Base-by-base conservation (phyloP, 2,113 vertebrate genomes). In the Tiliqua scincoides region DNA sequence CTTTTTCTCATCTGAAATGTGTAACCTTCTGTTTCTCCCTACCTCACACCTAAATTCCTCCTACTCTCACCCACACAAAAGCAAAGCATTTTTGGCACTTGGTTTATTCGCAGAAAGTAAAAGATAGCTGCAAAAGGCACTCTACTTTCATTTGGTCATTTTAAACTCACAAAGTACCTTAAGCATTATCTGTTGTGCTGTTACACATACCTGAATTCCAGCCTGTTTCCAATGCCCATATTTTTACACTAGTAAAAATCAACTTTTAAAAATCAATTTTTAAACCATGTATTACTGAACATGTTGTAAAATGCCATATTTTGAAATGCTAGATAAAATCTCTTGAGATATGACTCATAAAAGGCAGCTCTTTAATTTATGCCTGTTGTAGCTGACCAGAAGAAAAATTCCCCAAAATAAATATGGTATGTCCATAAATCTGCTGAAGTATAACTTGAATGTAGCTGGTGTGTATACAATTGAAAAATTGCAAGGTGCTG, bases 251-350 rank as follows among this genome's bases (percentile, higher is more conserved):
- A 21, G 72, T 85, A 79, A 87, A 94, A 94, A 92, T 73, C 63
- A 86, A 25, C 52, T 89, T 92, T 91, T 59, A n/a, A n/a, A n/a
- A n/a, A n/a, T n/a, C n/a, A n/a, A 48, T 73, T 89, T 93, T 91
- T 59, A 91, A 91, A 77, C 85, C 71, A 30, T 85, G 67, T 87
- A 62, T 81, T 48, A 92, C 85, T 88, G 82, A 92, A 25, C 84
- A 35, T 61, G 30, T 83, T 85, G 62, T 59, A 88, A 85, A 93
- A 81, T 65, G 59, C 17, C 1, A 0, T 68, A 27, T 86, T 92
- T 94, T 79, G 81, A 63, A 0, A 1, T 67, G 78, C 4, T 87
- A 86, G 87, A 35, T 6, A 73, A 59, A 77, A 85, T 72, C 68
- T 37, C 74, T 17, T 7, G 72, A 83, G 78, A 79, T 80, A 79